Percentiles rank a stretch among this genome's conserved stretches.
These are phyloP conservation scores for Acrobeloides nanus DNA, from an alignment of 2,888 invertebrate species.

Conservation along the genomic window DNA sequence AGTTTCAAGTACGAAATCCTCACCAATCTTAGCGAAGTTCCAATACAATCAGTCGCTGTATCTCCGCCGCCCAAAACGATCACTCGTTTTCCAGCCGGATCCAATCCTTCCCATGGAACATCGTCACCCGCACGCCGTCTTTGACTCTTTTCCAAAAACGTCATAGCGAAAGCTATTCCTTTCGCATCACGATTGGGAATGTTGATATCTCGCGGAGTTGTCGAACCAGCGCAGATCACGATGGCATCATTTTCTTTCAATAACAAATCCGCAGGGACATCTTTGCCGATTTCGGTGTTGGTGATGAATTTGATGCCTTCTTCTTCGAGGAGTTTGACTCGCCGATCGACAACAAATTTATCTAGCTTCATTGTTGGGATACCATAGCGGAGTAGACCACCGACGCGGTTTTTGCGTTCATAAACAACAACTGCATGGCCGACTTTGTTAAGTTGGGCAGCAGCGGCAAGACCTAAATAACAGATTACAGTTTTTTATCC, in stretches of 20 bases:
- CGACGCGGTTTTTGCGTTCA: conserved; percentile 88
- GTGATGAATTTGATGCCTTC: conserved; percentile 87
- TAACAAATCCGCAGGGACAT: conserved; percentile 66
- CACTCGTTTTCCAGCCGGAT: conserved; percentile 86
- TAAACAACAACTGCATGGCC: conserved; percentile 93
- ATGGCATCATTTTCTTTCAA: conserved; percentile 71
- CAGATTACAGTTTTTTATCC: not conserved
- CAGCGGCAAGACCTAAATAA: conserved; percentile 70
- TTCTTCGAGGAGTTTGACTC: conserved; percentile 74
- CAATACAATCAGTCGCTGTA: conserved; percentile 95
- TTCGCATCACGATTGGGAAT: conserved; percentile 66
- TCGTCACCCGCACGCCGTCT: conserved; percentile 66
- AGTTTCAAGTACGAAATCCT: too few species aligned
- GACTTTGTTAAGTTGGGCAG: conserved; percentile 90
- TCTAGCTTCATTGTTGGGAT: conserved; percentile 98
- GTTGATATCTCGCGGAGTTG: conserved; percentile 79
- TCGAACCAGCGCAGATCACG: conserved; percentile 82
- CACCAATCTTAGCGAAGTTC: conserved; percentile 78
- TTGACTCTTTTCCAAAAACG: conserved; percentile 91
- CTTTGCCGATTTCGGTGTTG: conserved; percentile 80
- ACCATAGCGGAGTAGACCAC: conserved; percentile 90
- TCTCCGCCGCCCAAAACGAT: conserved; percentile 80
- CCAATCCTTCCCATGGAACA: conserved; percentile 60
- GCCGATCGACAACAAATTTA: conserved; percentile 74
- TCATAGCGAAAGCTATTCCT: conserved; percentile 96